phyloP scores from a whole-genome alignment of 2,797 vertebrate species.

The Rhynchonycteris naso region DNA sequence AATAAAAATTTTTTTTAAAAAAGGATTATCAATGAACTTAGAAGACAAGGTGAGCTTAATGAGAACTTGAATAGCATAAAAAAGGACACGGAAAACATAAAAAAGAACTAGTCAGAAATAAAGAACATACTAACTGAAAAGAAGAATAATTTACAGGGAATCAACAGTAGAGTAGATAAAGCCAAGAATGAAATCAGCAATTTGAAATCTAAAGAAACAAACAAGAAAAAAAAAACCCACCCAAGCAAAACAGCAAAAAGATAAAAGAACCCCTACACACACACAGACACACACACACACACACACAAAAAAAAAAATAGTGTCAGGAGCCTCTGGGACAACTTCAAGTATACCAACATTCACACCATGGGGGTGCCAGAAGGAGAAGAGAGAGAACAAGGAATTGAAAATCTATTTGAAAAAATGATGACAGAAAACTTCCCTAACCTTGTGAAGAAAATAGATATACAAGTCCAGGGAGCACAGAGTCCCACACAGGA shows the following conservation, averaged over 20 bases:
- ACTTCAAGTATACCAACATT: background rate
- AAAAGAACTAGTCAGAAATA: background rate
- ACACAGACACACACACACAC: no score
- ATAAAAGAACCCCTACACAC: background rate
- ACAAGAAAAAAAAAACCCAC: no score
- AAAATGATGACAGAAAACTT: background rate
- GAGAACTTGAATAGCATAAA: background rate
- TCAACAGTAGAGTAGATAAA: background rate
- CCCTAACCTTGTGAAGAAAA: background rate
- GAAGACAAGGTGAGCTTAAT: no score
- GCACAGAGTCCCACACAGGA: background rate
- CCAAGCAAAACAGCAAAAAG: background rate
- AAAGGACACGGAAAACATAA: background rate
- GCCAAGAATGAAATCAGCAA: background rate
- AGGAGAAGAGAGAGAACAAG: background rate
- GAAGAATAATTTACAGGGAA: background rate
- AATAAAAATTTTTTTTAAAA: no score
- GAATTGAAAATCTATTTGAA: background rate
- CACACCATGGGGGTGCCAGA: background rate
- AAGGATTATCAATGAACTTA: background rate
- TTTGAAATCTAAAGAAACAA: background rate
- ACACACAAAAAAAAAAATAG: background rate
- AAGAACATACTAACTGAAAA: background rate
- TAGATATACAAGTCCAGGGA: background rate
- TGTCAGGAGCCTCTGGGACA: background rate